Conservation (phyloP, 2,888 invertebrate genomes). For the Ormia ochracea region DNA sequence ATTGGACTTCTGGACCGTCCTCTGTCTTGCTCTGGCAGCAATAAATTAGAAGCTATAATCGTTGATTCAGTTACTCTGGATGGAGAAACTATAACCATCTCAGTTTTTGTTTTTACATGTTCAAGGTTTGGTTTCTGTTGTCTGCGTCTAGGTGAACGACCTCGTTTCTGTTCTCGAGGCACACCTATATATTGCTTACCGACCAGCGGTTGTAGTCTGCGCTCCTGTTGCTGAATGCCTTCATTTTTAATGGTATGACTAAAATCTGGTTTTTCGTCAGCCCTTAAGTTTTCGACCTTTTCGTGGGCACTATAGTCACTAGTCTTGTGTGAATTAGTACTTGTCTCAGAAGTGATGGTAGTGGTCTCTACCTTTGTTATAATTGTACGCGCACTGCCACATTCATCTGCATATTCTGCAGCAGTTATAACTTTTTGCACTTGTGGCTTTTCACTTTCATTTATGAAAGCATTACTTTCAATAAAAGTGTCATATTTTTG, state of each 20-base stretch:
- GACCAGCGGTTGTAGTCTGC: slow-evolving; percentile 58
- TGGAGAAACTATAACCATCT: background rate
- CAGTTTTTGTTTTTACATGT: background rate
- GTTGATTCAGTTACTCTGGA: background rate
- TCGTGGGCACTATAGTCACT: slow-evolving; percentile 25
- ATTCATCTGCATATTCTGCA: slow-evolving; percentile 50
- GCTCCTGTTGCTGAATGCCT: slow-evolving; percentile 55
- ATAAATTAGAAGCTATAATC: slow-evolving; percentile 59
- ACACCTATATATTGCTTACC: slow-evolving; percentile 53
- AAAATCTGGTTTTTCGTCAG: slow-evolving; percentile 25
- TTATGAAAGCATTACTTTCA: slow-evolving; percentile 11
- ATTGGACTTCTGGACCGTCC: slow-evolving; percentile 83
- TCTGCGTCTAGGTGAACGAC: slow-evolving; percentile 71
- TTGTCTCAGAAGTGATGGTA: slow-evolving; percentile 31
- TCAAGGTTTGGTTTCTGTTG: slow-evolving; percentile 22
- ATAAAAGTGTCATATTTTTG: slow-evolving; percentile 41
- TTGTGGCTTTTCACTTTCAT: slow-evolving; percentile 11
- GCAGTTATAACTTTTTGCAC: slow-evolving; percentile 12
- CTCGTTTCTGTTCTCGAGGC: slow-evolving; percentile 67
- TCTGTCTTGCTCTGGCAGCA: slow-evolving; percentile 70
- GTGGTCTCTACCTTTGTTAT: slow-evolving; percentile 41
- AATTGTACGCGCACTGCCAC: slow-evolving; percentile 50
- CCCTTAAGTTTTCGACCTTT: background rate
- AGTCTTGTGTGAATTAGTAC: slow-evolving; percentile 17
- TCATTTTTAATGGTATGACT: slow-evolving; percentile 8